Conservation (phyloP, 2,113 vertebrate genomes). For the Rhodinocichla rosea region DNA sequence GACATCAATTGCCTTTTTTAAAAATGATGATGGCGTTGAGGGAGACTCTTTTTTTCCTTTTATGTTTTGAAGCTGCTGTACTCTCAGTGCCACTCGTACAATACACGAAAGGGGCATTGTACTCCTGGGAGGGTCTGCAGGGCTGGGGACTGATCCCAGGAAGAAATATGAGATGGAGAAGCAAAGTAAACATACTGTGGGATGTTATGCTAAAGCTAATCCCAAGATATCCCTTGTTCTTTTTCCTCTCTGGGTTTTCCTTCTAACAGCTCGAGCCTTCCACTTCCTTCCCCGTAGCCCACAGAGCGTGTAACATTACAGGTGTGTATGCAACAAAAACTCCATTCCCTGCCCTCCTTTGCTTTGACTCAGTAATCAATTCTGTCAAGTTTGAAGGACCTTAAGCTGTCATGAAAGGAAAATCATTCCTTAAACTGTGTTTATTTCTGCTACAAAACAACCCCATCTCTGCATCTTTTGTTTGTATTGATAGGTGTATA, state of each 20-base stretch:
- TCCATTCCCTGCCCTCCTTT: background rate
- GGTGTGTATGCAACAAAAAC: background rate
- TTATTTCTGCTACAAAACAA: constrained; percentile 32
- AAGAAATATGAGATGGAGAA: constrained; percentile 48
- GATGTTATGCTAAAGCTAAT: background rate
- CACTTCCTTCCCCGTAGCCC: background rate
- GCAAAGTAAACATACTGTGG: constrained; percentile 16
- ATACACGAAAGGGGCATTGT: constrained; percentile 46
- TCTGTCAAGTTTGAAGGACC: constrained; percentile 44
- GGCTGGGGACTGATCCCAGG: constrained; percentile 22
- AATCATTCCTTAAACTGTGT: constrained; percentile 46
- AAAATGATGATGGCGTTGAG: constrained; percentile 68
- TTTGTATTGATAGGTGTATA: constrained; percentile 9
- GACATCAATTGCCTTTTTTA: constrained; percentile 71
- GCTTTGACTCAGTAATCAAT: constrained; percentile 41
- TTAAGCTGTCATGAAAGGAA: constrained; percentile 33
- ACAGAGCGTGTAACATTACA: background rate
- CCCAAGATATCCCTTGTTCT: constrained; percentile 16
- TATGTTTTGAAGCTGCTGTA: constrained; percentile 60
- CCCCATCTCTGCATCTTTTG: background rate
- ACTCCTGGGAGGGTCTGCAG: constrained; percentile 42
- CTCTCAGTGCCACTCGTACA: constrained; percentile 35
- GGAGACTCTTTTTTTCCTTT: constrained; percentile 62
- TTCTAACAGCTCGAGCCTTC: background rate
- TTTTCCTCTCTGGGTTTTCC: constrained; percentile 19